These are phyloP conservation scores for Microctonus hyperodae DNA, from an alignment of 2,888 invertebrate species.

Conservation along the genomic window DNA sequence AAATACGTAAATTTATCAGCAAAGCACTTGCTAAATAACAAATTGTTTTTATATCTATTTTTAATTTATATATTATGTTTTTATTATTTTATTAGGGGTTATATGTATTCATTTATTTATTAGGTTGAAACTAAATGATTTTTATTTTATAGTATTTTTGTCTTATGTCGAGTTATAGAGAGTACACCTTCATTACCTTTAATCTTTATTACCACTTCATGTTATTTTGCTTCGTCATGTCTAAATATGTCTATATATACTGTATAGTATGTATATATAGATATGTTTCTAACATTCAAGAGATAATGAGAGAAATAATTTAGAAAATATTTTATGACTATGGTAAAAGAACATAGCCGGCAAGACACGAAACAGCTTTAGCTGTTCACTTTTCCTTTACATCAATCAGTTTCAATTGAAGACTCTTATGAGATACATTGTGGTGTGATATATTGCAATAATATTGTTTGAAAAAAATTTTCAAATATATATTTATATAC, in stretches of 20 bases:
- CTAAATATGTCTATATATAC: too few relatives aligned
- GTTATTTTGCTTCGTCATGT: neutral
- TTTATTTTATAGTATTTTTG: too few relatives aligned
- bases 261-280: too few relatives aligned
- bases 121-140: too few relatives aligned
- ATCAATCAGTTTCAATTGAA: neutral
- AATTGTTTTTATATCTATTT: too few relatives aligned
- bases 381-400: neutral
- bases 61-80: too few relatives aligned
- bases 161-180: too few relatives aligned
- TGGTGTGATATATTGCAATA: neutral
- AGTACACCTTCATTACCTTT: neutral
- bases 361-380: neutral
- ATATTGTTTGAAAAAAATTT: neutral
- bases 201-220: neutral
- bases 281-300: neutral
- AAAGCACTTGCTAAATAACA: too few relatives aligned
- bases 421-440: neutral
- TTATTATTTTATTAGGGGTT: too few relatives aligned
- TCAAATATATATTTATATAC: too few relatives aligned
- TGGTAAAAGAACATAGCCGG: neutral
- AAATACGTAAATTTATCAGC: too few relatives aligned
- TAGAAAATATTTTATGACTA: neutral
- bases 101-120: too few relatives aligned
- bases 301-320: neutral